Evolutionary conservation across 1,140 invertebrate genomes (phyloP), one percentile per base, ranked within the genome.

Genomic region (Papilio xuthus): DNA sequence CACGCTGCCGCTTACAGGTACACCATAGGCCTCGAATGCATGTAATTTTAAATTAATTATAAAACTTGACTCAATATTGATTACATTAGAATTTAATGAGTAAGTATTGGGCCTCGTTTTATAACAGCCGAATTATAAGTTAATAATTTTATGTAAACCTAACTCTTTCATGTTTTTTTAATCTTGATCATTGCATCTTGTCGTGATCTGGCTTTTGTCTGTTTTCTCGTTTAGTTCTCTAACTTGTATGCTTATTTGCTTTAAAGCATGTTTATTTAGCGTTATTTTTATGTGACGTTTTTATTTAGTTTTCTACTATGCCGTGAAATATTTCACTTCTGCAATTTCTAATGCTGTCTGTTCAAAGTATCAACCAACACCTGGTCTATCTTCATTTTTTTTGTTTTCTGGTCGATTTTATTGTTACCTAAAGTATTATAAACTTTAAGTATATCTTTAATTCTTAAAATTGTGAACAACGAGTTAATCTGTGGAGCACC

Each of bases 1-100:
- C 81, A 80, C 89, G 72, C 73, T 86, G 79, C 82, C 90, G 74
- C 84, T 88, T 78, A 89, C 90, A 93, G 92, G 90, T 93, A 92
- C 67, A 63, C 78, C 67, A 73, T 71, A 73, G 28, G 74, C 32
- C 37, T 71, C n/a, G 10, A 42, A 20, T 47, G 70, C 70, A 72
- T 47, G 70, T 3, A 26, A 41, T n/a, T 72, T 41, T 42, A n/a
- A 6, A 6, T 28, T 20, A 13, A 20, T 20, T 2, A 71, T 71
- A 23, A 71, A 71, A 71, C 37, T 15, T 20, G 70, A n/a, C n/a
- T 60, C 23, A 60, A n/a, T 26, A 60, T 60, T 60, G 8, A 13
- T 53, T 6, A 12, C 4, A 53, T 18, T 53, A 7, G 15, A 53
- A n/a, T n/a, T 12, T 6, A 53, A 53, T 44, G 9, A 10, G 9